These are phyloP conservation scores for Istiophorus platypterus DNA, from an alignment of 2,113 vertebrate genomes.

Conservation along the genomic window DNA sequence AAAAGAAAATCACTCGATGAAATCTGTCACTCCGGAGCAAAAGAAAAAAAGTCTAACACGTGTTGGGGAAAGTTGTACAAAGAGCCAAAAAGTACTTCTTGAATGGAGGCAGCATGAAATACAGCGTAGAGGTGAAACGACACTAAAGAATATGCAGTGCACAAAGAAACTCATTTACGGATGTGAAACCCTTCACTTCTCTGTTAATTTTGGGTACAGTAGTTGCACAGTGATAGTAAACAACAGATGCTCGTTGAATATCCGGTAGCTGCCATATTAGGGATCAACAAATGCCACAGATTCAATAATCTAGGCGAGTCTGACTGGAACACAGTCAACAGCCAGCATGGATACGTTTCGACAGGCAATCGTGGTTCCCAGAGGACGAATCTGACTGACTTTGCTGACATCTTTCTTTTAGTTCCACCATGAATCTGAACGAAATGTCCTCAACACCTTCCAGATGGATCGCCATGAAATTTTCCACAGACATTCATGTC, in stretches of 20 bases:
- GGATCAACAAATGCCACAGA: too few relatives aligned
- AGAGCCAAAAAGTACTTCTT: slow-evolving; percentile 29
- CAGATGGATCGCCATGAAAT: neutral
- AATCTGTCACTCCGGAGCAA: slow-evolving; percentile 36
- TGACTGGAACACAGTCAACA: neutral
- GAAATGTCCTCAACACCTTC: neutral
- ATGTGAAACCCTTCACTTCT: slow-evolving; percentile 5
- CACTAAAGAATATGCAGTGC: neutral
- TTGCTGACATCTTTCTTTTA: too few relatives aligned
- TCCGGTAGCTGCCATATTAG: neutral
- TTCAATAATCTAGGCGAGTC: too few relatives aligned
- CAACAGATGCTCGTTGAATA: too few relatives aligned
- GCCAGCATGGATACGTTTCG: too few relatives aligned
- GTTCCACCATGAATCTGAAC: too few relatives aligned
- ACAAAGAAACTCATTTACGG: slow-evolving; percentile 19
- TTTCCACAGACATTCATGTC: neutral
- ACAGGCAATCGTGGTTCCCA: too few relatives aligned
- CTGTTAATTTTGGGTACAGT: too few relatives aligned
- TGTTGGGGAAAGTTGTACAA: slow-evolving; percentile 50
- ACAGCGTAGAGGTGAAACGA: neutral
- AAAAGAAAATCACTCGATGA: slow-evolving; percentile 37
- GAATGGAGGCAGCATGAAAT: neutral
- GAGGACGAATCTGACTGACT: too few relatives aligned
- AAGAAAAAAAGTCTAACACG: slow-evolving; percentile 70
- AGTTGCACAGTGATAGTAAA: too few relatives aligned